Conservation (phyloP, 2,113 vertebrate species). For the Piaya cayana region DNA sequence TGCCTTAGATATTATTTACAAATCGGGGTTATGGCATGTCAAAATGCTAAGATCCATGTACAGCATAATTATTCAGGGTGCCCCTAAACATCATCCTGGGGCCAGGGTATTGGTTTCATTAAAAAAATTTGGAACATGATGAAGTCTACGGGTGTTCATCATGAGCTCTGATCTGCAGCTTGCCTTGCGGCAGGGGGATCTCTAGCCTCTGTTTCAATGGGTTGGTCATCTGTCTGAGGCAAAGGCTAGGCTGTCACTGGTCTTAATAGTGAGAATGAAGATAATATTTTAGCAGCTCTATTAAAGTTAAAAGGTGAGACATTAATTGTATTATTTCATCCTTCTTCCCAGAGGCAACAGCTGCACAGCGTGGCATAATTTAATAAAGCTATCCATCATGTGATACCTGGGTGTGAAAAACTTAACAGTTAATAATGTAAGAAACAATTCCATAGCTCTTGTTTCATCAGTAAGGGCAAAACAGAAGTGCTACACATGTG, state of each 20-base stretch:
- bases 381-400: not conserved
- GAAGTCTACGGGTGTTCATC: not conserved
- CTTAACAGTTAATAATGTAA: not conserved
- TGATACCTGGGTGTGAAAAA: not conserved
- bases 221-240: not conserved
- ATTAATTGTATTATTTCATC: not conserved
- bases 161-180: not conserved
- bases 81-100: rapidly evolving
- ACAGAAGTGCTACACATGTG: rapidly evolving
- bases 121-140: not conserved
- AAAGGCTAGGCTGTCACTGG: not conserved
- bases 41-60: not conserved
- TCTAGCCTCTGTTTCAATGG: not conserved
- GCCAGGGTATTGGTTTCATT: not conserved
- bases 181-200: not conserved
- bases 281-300: not conserved
- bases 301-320: not conserved
- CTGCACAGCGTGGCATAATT: not conserved
- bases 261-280: not conserved
- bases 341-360: not conserved
- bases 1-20: not conserved
- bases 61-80: not conserved
- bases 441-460: not conserved
- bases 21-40: not conserved
- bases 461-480: not conserved